Evolutionary conservation across 1,140 invertebrate genomes (phyloP).

Genomic region (Copidosoma floridanum): DNA sequence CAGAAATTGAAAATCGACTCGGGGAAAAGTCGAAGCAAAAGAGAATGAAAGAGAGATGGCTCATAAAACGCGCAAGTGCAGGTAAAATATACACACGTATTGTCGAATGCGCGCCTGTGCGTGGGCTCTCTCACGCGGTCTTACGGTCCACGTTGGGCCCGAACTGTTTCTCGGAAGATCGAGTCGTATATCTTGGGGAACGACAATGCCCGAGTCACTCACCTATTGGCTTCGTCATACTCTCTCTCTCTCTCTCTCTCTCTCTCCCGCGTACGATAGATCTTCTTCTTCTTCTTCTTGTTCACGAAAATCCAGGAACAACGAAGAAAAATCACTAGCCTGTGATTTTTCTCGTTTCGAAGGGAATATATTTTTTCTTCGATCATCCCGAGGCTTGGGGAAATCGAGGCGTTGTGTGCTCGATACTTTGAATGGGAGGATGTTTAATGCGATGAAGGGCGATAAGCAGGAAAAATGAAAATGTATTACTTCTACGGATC

Average conservation of each 20-base stretch:
- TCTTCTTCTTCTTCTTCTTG: neutral
- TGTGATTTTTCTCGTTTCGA: slow-evolving; percentile 13
- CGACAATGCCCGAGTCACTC: slow-evolving; percentile 52
- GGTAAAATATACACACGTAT: too few relatives aligned
- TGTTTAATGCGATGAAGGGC: too few relatives aligned
- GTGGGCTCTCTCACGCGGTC: slow-evolving; percentile 13
- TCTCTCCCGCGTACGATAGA: too few relatives aligned
- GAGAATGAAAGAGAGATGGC: too few relatives aligned
- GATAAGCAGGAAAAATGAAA: too few relatives aligned
- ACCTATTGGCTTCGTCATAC: slow-evolving; percentile 38
- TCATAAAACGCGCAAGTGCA: too few relatives aligned
- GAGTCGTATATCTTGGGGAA: slow-evolving; percentile 53
- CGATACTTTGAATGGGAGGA: too few relatives aligned
- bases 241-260: neutral
- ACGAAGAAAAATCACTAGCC: slow-evolving; percentile 16
- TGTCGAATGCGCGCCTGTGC: too few relatives aligned
- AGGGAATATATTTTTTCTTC: too few relatives aligned
- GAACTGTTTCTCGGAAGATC: slow-evolving; percentile 55
- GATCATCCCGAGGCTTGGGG: too few relatives aligned
- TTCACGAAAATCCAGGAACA: neutral
- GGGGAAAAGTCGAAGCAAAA: slow-evolving; percentile 33
- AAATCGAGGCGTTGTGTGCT: too few relatives aligned
- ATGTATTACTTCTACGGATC: too few relatives aligned
- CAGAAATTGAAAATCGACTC: slow-evolving; percentile 41
- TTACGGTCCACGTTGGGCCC: slow-evolving; percentile 46